Evolutionary conservation across 2,113 vertebrate genomes (phyloP), one percentile per base, ranked within the genome.

Genomic region (Microtus pennsylvanicus): DNA sequence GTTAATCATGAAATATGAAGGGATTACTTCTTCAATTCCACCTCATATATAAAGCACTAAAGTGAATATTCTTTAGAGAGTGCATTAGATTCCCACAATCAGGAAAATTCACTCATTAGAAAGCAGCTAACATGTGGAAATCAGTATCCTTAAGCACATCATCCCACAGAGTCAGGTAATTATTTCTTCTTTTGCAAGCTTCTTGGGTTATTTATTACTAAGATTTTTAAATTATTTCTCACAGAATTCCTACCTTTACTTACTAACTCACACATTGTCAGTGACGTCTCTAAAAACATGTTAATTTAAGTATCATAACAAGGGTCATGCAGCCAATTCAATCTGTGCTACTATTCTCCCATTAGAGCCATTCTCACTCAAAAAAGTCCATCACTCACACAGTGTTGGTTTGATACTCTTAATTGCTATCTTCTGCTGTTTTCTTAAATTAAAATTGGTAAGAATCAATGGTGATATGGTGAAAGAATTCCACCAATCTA

Each of bases 1-100:
- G 8, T 86, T 81, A 77, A 77, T 74, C n/a, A 93, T 67, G 52
- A 92, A 75, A 90, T 85, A 67, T 61, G 42, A 94, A 85, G 83
- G 1, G 4, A 3, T 47, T 94, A 12, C 77, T 83, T 90, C 83
- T 96, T 47, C 90, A 92, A 50, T 3, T 35, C 33, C 47, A 81
- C 26, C 67, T 81, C 75, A 75, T 16, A 22, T 38, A 82, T 12
- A 72, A 81, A 63, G 85, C 58, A 55, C 42, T 69, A 69, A 47
- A 72, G 8, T 58, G 45, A 58, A 95, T 42, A 47, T 90, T 24
- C 2, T 86, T 89, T 1, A 80, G 87, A 90, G 21, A 89, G 63
- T 38, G n/a, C 42, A 96, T 12, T 14, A 89, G 69, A 96, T 93
- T 58, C 12, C 82, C 83, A 80, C 72, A 90, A 88, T 19, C 11